Evolutionary conservation across 2,113 vertebrate species (phyloP).

Genomic region (Alethe castanea): DNA sequence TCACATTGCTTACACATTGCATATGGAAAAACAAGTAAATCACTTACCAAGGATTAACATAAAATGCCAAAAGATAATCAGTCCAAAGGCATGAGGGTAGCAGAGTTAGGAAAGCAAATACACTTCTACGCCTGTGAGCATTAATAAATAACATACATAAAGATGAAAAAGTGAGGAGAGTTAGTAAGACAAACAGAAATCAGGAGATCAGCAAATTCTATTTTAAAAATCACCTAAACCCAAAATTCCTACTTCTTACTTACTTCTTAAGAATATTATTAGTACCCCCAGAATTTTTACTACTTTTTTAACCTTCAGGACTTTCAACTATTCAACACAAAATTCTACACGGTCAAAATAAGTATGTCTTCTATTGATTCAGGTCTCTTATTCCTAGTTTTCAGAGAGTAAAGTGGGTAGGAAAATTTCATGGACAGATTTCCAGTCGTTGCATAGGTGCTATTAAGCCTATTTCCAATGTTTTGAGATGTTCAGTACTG

Average conservation of each 20-base stretch:
- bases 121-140: constrained; percentile 98
- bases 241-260: not conserved
- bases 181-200: constrained; percentile 75
- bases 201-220: constrained; percentile 60
- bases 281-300: not conserved
- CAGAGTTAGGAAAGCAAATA: constrained; percentile 99
- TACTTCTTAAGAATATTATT: not conserved
- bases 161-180: constrained; percentile 79
- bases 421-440: not conserved
- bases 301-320: not conserved
- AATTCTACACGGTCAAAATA: not conserved
- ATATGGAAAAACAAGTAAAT: constrained; percentile 63
- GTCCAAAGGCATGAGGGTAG: constrained; percentile 99
- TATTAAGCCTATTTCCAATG: not conserved
- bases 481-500: not conserved
- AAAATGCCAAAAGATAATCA: constrained; percentile 99
- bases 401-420: not conserved
- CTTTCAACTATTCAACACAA: not conserved
- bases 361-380: not conserved
- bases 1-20: constrained; percentile 38
- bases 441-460: not conserved
- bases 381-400: not conserved
- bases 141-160: constrained; percentile 83
- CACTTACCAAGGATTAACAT: constrained; percentile 99
- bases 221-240: constrained; percentile 19